phyloP scores from a whole-genome alignment of 2,888 invertebrate species.

The Cryptus viduatorius region DNA sequence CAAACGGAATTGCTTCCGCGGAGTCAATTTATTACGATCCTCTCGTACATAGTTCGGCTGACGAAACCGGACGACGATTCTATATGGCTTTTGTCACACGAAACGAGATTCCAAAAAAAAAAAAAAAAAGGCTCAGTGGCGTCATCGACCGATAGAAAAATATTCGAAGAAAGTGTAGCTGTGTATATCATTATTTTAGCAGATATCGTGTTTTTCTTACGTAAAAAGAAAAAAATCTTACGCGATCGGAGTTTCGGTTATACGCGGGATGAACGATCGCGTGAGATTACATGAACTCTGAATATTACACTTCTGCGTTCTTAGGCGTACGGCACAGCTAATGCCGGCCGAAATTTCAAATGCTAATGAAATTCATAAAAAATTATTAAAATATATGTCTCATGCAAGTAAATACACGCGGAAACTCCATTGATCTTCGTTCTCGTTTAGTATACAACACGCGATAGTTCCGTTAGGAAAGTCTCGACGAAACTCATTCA shows the following conservation, averaged over 20 bases:
- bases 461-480: neutral
- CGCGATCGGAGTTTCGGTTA: conserved; percentile 8
- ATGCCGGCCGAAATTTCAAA: neutral
- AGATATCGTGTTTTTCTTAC: conserved; percentile 5
- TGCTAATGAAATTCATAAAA: conserved; percentile 16
- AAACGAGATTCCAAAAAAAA: neutral
- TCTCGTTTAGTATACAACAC: conserved; percentile 16
- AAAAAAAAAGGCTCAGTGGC: neutral
- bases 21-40: neutral
- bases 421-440: neutral
- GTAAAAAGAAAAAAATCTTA: conserved; percentile 16
- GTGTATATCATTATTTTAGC: neutral
- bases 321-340: neutral
- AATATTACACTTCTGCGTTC: neutral
- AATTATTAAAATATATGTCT: neutral
- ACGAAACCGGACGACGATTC: neutral
- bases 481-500: conserved; percentile 8
- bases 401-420: neutral
- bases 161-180: conserved; percentile 27
- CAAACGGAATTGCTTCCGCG: neutral
- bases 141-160: conserved; percentile 1
- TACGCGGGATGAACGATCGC: conserved; percentile 12
- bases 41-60: neutral
- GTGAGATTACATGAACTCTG: neutral
- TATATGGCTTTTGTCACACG: conserved; percentile 1